A percentile compares a stretch with the other conserved stretches of the same genome.
phyloP scores from a whole-genome alignment of 92 coral and sea anemone species.

The Phenganax stokvisi region DNA sequence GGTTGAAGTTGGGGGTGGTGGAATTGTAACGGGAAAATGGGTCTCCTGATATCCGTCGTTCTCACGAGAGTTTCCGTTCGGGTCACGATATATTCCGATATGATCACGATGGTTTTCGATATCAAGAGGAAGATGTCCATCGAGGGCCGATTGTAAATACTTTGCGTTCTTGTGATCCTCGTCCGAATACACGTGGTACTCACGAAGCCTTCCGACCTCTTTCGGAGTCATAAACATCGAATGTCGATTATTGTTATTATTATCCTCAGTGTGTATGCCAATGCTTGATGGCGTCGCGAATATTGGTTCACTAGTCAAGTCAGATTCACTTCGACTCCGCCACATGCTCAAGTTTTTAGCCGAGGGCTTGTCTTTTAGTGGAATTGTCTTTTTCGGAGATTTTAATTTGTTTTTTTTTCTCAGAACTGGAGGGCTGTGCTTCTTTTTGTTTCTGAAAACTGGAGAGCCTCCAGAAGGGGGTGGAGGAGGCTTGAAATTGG shows the following conservation, averaged over 20 bases:
- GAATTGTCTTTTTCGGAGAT: background rate
- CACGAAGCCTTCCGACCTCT: slow-evolving; percentile 20
- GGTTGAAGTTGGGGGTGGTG: slow-evolving; percentile 45
- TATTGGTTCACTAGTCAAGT: slow-evolving; percentile 16
- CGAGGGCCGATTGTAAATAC: background rate
- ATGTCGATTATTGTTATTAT: slow-evolving; percentile 24
- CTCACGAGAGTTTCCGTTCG: background rate
- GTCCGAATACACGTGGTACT: slow-evolving; percentile 1
- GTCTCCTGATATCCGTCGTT: background rate
- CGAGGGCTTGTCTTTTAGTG: background rate
- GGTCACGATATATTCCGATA: background rate
- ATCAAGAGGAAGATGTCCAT: background rate
- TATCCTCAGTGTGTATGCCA: slow-evolving; percentile 6
- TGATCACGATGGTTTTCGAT: slow-evolving; percentile 1
- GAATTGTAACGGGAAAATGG: slow-evolving; percentile 16
- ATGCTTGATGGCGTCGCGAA: slow-evolving; percentile 14
- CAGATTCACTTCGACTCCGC: slow-evolving; percentile 14
- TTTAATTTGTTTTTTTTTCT: background rate
- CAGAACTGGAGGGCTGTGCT: background rate
- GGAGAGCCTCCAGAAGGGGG: slow-evolving; percentile 37
- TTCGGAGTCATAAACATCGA: slow-evolving; percentile 4
- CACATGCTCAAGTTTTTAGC: background rate
- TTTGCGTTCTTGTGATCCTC: background rate
- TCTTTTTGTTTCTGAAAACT: background rate
- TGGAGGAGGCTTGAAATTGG: slow-evolving; percentile 32